These are phyloP conservation scores for Perizoma affinitatum DNA, from an alignment of 2,888 invertebrate genomes.

Conservation along the genomic window DNA sequence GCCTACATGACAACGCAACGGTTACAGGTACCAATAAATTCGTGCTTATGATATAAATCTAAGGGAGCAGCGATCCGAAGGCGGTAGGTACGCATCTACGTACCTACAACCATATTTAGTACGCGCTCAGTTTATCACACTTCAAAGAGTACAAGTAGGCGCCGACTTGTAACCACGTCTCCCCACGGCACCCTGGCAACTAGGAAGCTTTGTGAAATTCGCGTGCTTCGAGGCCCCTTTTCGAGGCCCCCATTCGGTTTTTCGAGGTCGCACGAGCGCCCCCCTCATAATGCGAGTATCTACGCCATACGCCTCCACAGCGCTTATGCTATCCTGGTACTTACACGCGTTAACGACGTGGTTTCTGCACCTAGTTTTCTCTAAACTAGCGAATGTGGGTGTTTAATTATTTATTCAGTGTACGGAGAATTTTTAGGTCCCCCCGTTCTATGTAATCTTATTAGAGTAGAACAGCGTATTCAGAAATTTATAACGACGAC, in stretches of 20 bases:
- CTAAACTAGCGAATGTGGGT: slow-evolving; percentile 56
- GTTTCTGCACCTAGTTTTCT: slow-evolving; percentile 67
- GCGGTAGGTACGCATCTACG: slow-evolving; percentile 59
- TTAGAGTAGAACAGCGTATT: slow-evolving; percentile 29
- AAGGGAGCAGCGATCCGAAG: slow-evolving; percentile 44
- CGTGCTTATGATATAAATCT: slow-evolving; percentile 38
- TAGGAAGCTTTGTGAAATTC: slow-evolving; percentile 81
- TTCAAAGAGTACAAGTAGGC: slow-evolving; percentile 76
- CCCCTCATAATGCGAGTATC: slow-evolving; percentile 60
- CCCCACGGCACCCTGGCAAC: slow-evolving; percentile 64
- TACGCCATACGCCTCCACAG: slow-evolving; percentile 43
- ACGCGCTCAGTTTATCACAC: slow-evolving; percentile 75
- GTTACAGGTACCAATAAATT: slow-evolving; percentile 29
- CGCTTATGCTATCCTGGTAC: slow-evolving; percentile 51
- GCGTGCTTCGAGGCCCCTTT: slow-evolving; percentile 57
- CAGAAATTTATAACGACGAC: slow-evolving; percentile 15
- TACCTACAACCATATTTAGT: slow-evolving; percentile 65
- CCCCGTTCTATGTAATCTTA: slow-evolving; percentile 45
- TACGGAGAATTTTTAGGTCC: slow-evolving; percentile 51
- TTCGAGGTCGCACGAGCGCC: slow-evolving; percentile 71
- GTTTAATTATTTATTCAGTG: slow-evolving; percentile 74
- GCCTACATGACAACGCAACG: slow-evolving; percentile 18
- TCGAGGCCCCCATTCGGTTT: slow-evolving; percentile 77
- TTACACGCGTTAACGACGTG: slow-evolving; percentile 51
- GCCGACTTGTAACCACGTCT: slow-evolving; percentile 70